Conservation (phyloP, 2,888 invertebrate species). For the Frankliniella intonsa region DNA sequence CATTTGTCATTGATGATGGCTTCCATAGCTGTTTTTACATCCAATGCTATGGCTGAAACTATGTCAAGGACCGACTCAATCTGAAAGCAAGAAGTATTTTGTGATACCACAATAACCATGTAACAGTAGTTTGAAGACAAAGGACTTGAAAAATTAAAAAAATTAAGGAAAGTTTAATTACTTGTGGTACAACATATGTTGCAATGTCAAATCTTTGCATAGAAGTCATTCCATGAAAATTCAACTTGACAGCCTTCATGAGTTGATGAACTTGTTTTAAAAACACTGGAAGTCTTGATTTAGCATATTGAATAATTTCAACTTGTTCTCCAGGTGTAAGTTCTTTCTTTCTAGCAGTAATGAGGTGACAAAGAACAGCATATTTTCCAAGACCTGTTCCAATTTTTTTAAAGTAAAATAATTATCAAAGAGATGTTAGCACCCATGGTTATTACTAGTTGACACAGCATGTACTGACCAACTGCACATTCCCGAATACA, state of each 20-base stretch:
- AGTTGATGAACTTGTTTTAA: slow-evolving; percentile 59
- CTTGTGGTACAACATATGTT: slow-evolving; percentile 62
- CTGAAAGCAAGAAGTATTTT: slow-evolving; percentile 44
- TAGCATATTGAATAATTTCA: slow-evolving; percentile 62
- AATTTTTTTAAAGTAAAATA: slow-evolving; percentile 24
- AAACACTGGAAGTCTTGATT: slow-evolving; percentile 61
- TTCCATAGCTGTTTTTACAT: slow-evolving; percentile 58
- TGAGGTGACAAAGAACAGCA: slow-evolving; percentile 60
- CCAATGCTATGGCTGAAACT: slow-evolving; percentile 54
- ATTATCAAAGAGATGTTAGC: slow-evolving; percentile 13
- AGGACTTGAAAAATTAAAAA: slow-evolving; percentile 27
- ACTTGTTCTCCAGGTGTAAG: slow-evolving; percentile 59
- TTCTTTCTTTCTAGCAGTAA: slow-evolving; percentile 58
- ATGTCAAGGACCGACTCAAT: slow-evolving; percentile 59
- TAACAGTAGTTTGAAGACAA: too few relatives aligned
- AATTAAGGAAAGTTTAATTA: slow-evolving; percentile 41
- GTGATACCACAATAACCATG: too few relatives aligned
- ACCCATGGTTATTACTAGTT: slow-evolving; percentile 14
- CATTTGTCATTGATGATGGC: slow-evolving; percentile 50
- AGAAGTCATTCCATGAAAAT: slow-evolving; percentile 55
- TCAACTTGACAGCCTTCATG: slow-evolving; percentile 55
- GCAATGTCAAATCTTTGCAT: slow-evolving; percentile 59
- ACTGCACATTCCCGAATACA: slow-evolving; percentile 59
- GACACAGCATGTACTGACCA: slow-evolving; percentile 44
- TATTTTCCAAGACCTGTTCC: slow-evolving; percentile 51